Percentiles rank a stretch among this genome's conserved stretches.
These are phyloP conservation scores for Phaenicophaeus curvirostris DNA, from an alignment of 2,797 vertebrate species.

Conservation along the genomic window DNA sequence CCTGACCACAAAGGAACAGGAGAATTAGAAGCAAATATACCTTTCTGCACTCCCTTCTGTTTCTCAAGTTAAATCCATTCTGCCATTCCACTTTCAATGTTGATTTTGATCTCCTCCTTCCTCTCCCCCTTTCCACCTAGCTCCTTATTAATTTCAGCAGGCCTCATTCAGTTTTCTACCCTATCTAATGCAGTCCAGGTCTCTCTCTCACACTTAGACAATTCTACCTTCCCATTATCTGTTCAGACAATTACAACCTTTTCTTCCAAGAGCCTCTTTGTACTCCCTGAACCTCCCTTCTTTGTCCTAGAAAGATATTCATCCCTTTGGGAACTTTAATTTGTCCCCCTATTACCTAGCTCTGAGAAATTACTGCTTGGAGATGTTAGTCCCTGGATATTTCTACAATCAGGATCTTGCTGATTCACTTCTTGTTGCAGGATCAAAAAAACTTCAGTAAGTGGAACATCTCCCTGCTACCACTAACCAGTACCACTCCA, in stretches of 20 bases:
- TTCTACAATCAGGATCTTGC: not conserved
- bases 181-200: not conserved
- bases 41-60: not conserved
- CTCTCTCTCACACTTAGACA: not conserved
- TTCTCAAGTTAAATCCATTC: not conserved
- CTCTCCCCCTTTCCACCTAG: not conserved
- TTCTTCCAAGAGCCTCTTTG: not conserved
- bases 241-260: not conserved
- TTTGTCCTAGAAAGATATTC: conserved; percentile 4
- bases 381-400: not conserved
- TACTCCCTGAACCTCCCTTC: not conserved
- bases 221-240: not conserved
- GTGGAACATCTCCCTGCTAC: not conserved
- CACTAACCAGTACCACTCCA: not conserved
- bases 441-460: conserved; percentile 14
- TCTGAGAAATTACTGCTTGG: conserved; percentile 7
- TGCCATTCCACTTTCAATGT: not conserved
- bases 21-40: not conserved
- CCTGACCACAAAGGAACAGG: not conserved
- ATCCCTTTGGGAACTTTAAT: conserved; percentile 17
- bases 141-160: not conserved
- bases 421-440: not conserved
- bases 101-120: not conserved
- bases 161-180: not conserved
- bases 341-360: not conserved